Percentiles rank a stretch among this genome's conserved stretches.
Evolutionary conservation across 2,797 vertebrate species (phyloP).

Genomic region (Allenopithecus nigroviridis): DNA sequence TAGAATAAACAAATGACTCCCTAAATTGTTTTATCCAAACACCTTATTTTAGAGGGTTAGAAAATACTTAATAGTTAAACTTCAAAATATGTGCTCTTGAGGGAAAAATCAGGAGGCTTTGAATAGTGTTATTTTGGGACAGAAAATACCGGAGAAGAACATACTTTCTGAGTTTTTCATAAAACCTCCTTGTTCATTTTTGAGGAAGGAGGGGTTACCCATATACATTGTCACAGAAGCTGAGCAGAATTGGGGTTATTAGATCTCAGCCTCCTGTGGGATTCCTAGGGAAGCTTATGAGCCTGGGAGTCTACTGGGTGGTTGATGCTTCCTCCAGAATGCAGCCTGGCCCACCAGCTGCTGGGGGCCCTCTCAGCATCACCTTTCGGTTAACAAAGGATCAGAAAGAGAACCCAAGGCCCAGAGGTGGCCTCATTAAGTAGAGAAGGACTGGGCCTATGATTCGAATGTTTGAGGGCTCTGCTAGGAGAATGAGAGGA

Average conservation of each 20-base stretch:
- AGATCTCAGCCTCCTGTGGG: neutral
- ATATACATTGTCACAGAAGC: neutral
- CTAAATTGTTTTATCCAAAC: constrained; percentile 15
- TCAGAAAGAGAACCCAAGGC: neutral
- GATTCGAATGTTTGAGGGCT: neutral
- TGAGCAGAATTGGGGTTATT: neutral
- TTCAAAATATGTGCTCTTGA: neutral
- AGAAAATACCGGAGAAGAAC: constrained; percentile 37
- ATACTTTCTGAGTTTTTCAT: neutral
- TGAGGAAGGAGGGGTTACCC: neutral
- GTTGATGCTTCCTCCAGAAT: neutral
- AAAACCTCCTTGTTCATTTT: neutral
- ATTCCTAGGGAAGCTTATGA: neutral
- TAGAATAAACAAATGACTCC: neutral
- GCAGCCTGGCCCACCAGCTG: neutral
- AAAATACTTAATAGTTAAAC: constrained; percentile 9
- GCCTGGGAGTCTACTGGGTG: neutral
- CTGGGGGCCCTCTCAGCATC: neutral
- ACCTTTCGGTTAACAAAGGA: neutral
- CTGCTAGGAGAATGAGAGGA: neutral
- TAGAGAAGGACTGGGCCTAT: neutral
- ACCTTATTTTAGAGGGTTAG: neutral
- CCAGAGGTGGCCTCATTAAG: neutral
- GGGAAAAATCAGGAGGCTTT: neutral
- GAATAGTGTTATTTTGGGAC: constrained; percentile 31